These are phyloP conservation scores for Psophia crepitans DNA, from an alignment of 2,113 vertebrate species.

Conservation along the genomic window DNA sequence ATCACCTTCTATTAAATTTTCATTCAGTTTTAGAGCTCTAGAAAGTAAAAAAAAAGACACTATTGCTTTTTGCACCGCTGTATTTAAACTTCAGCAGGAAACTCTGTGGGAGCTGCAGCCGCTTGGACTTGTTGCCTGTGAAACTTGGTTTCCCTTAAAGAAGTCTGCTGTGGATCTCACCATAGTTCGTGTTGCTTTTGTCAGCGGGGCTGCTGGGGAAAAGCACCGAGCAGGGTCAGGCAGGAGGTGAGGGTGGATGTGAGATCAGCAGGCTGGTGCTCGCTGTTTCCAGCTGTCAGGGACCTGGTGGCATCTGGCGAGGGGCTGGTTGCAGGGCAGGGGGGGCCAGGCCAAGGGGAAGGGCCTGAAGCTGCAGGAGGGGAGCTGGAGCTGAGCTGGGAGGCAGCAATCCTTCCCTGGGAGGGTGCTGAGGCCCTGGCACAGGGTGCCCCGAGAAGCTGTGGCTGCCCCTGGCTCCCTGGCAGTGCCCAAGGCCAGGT, in stretches of 20 bases:
- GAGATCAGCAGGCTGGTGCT: too few species aligned
- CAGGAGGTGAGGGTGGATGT: neutral
- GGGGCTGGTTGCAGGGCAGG: too few species aligned
- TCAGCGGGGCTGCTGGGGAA: neutral
- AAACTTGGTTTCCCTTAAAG: neutral
- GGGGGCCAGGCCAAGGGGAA: too few species aligned
- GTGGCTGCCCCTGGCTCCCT: too few species aligned
- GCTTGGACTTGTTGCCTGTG: neutral
- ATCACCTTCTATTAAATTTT: neutral
- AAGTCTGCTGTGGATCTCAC: neutral
- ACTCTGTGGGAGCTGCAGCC: neutral
- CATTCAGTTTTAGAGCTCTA: neutral
- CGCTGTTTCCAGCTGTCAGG: neutral
- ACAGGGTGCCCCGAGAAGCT: too few species aligned
- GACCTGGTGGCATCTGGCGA: too few species aligned
- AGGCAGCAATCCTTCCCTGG: too few species aligned
- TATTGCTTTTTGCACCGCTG: neutral
- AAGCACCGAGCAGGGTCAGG: fast-evolving
- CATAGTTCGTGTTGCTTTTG: too few species aligned
- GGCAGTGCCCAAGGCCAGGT: too few species aligned
- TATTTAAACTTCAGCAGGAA: neutral
- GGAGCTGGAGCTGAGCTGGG: too few species aligned
- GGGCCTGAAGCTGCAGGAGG: too few species aligned
- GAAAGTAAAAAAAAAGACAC: neutral
- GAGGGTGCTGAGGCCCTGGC: too few species aligned